Evolutionary conservation across 2,888 invertebrate species (phyloP).

Genomic region (Coelinius sp.): DNA sequence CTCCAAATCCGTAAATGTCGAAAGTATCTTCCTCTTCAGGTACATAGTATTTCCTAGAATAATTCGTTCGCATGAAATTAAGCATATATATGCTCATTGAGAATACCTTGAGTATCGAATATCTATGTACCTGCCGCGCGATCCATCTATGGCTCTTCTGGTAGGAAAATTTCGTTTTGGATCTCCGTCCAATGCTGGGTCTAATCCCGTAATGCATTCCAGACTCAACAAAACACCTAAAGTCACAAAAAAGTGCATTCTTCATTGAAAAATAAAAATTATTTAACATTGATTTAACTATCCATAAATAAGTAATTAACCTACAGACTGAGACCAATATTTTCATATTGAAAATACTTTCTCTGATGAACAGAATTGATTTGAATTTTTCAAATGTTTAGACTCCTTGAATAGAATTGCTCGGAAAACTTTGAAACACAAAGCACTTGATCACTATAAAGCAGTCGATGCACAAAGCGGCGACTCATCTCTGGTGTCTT

Average conservation of each 20-base stretch:
- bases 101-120: neutral
- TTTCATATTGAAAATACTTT: neutral
- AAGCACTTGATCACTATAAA: slow-evolving; percentile 30
- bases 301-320: neutral
- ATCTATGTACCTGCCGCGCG: slow-evolving; percentile 66
- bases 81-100: neutral
- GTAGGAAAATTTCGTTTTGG: slow-evolving; percentile 58
- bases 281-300: too few relatives aligned
- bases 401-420: neutral
- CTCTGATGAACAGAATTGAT: neutral
- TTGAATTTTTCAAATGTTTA: neutral
- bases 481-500: slow-evolving; percentile 40
- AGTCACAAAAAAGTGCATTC: neutral
- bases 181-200: slow-evolving; percentile 47
- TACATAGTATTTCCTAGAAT: slow-evolving; percentile 62
- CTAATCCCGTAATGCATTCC: neutral
- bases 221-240: neutral
- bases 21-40: slow-evolving; percentile 62
- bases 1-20: slow-evolving; percentile 62
- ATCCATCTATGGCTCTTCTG: slow-evolving; percentile 67
- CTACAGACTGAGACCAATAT: neutral
- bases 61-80: neutral
- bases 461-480: slow-evolving; percentile 33
- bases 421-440: neutral
- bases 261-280: neutral